These are phyloP conservation scores for Heteronetta atricapilla DNA, from an alignment of 2,113 vertebrate genomes.

Conservation along the genomic window DNA sequence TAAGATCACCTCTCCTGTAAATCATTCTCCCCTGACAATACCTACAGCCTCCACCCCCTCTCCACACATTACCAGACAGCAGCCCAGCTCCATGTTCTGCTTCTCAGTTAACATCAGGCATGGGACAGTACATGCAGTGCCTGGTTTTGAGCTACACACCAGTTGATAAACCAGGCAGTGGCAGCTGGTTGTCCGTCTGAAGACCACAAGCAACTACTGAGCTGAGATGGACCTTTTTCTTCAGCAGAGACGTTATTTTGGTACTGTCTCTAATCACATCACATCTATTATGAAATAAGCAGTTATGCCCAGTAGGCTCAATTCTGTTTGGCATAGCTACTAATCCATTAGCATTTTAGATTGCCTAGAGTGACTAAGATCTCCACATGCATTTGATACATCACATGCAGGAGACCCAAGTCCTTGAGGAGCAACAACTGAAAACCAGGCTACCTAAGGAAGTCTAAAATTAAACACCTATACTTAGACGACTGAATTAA, in stretches of 20 bases:
- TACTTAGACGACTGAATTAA: not conserved
- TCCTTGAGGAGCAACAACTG: not conserved
- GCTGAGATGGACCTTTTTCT: not conserved
- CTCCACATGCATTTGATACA: not conserved
- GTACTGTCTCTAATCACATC: not conserved
- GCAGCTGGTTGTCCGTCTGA: not conserved
- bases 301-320: not conserved
- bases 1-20: not conserved
- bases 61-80: not conserved
- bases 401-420: not conserved
- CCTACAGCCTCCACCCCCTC: not conserved
- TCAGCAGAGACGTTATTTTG: not conserved
- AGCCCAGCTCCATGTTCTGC: not conserved
- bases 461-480: not conserved
- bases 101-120: not conserved
- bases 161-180: not conserved
- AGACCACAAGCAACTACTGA: not conserved
- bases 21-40: not conserved
- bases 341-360: not conserved
- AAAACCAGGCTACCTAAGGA: not conserved
- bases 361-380: not conserved
- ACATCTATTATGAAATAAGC: not conserved
- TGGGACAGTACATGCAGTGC: not conserved
- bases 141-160: not conserved
- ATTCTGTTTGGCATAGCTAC: not conserved